A percentile compares a stretch with the other conserved stretches of the same genome.
Evolutionary conservation across 2,888 invertebrate species (phyloP).

Genomic region (Podabrus alpinus): DNA sequence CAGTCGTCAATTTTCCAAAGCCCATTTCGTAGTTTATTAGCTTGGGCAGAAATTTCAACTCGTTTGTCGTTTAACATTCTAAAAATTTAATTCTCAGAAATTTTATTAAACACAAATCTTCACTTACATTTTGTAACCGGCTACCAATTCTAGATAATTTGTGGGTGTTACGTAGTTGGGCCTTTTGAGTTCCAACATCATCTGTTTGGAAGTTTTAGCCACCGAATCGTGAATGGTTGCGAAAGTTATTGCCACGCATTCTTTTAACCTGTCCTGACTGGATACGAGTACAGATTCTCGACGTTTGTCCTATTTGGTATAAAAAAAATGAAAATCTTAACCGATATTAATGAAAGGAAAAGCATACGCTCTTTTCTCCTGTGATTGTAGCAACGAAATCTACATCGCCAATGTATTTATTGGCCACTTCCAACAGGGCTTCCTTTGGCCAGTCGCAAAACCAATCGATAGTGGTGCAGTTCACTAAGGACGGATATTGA

Average conservation of each 20-base stretch:
- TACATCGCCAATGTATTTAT: conserved; percentile 76
- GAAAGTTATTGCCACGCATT: conserved; percentile 74
- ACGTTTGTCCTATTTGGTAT: conserved; percentile 44
- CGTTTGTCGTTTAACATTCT: conserved; percentile 77
- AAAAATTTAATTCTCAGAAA: conserved; percentile 14
- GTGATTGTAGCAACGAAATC: conserved; percentile 73
- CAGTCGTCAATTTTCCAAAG: conserved; percentile 88
- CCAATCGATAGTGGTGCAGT: conserved; percentile 89
- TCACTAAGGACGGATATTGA: conserved; percentile 86
- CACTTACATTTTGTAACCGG: conserved; percentile 79
- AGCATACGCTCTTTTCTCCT: conserved; percentile 60
- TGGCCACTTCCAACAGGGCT: conserved; percentile 87
- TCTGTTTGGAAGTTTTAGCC: conserved; percentile 69
- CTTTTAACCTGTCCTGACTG: conserved; percentile 64
- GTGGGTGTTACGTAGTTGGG: conserved; percentile 89
- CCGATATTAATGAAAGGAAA: neutral
- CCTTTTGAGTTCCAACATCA: conserved; percentile 78
- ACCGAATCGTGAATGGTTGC: conserved; percentile 83
- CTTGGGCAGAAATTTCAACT: conserved; percentile 69
- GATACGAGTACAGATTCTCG: conserved; percentile 49
- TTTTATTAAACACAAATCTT: neutral
- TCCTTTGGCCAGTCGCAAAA: conserved; percentile 88
- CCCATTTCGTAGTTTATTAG: conserved; percentile 81
- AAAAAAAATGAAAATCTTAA: neutral
- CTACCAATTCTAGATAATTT: conserved; percentile 83